Base-by-base conservation (phyloP, 2,888 invertebrate species). In the Rotaria macrura region DNA sequence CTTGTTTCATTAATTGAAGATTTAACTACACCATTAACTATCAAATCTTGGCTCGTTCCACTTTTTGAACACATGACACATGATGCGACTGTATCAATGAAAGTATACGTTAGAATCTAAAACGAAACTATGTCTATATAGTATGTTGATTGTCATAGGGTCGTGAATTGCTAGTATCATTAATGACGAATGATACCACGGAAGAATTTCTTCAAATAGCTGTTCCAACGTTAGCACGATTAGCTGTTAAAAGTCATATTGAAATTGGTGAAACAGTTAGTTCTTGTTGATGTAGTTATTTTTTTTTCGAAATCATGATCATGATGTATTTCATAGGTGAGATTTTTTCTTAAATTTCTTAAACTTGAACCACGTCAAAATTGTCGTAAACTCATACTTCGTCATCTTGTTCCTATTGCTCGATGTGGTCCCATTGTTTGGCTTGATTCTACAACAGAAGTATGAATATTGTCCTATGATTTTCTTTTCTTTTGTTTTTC, bases 1-100 rank as follows among this genome's bases (percentile, higher is more conserved):
- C 94, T 98, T 85, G 95, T 96, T 0, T 95, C 95, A 88, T 97
- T 97, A 96, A 96, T 97, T 88, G 94, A 95, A 89, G 95, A 95
- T 72, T 93, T 96, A 88, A 94, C 95, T 85, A 96, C 96, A 0
- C 96, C 96, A 0, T 94, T 96, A 7, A 95, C 95, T 86, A 94
- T 96, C 92, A 95, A 97, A 90, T 92, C 96, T 40, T 94, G 95
- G 89, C 92, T 97, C 10, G 95, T 97, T 85, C 94, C 96, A 0
- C 95, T 97, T 79, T 92, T 97, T 86, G 94, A 95, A 88, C 95
- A 96, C 89, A 97, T 97, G 93, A 95, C 96, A 91, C 96, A 96
- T 89, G 95, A 93, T 89, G 92, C 93, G 89, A 93, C 93, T 65
- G 94, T 94, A 87, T 94, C 94, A 0, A 93, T 94, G 86, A 94